Evolutionary conservation across 92 coral and sea anemone genomes (phyloP).

Genomic region (Epizoanthus scotinus): DNA sequence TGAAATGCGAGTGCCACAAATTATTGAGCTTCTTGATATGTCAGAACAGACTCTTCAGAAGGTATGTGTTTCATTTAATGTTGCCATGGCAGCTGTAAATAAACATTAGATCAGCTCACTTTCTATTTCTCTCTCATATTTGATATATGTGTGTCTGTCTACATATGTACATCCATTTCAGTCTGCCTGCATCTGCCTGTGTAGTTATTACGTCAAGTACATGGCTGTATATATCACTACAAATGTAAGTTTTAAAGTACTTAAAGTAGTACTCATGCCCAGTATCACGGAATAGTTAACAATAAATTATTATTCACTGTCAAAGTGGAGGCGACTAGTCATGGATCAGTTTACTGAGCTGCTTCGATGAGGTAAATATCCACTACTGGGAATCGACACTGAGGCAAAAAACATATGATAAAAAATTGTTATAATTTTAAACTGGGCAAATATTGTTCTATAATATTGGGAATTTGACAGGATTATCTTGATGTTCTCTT

Average conservation of each 20-base stretch:
- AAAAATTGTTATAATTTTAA: neutral
- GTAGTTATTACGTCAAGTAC: too few species aligned
- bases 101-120: neutral
- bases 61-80: conserved; percentile 44
- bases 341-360: too few species aligned
- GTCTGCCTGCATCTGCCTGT: neutral
- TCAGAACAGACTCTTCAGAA: conserved; percentile 97
- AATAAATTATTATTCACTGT: too few species aligned
- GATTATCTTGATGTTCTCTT: neutral
- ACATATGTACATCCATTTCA: neutral
- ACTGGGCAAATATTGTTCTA: neutral
- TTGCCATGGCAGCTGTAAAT: neutral
- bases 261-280: too few species aligned
- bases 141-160: too few species aligned
- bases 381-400: too few species aligned
- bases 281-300: too few species aligned
- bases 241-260: too few species aligned
- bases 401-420: neutral
- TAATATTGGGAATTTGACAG: neutral
- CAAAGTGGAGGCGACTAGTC: too few species aligned
- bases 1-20: conserved; percentile 98
- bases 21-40: conserved; percentile 98
- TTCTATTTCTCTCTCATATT: neutral
- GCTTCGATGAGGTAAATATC: too few species aligned
- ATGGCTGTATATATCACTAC: neutral